A percentile compares a stretch with the other conserved stretches of the same genome.
Conservation (phyloP, 2,888 invertebrate genomes). For the Helleia helle region DNA sequence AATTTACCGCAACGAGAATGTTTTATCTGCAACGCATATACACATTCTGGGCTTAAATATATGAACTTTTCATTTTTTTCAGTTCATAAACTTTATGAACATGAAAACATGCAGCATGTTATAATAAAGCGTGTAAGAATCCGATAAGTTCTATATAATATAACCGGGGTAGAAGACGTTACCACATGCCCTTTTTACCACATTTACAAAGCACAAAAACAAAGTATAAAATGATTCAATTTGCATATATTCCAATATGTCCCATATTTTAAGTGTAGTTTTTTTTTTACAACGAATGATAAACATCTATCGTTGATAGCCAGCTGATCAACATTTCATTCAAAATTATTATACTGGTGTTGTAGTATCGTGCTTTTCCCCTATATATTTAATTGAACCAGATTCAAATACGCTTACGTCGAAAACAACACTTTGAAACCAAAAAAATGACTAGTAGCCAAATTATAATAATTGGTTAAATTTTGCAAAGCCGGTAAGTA, state of each 20-base stretch:
- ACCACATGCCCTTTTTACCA: no score
- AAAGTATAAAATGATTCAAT: no score
- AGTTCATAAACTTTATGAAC: background rate
- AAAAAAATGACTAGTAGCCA: conserved; percentile 5
- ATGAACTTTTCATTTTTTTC: conserved; percentile 8
- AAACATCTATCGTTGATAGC: no score
- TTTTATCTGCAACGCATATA: conserved; percentile 56
- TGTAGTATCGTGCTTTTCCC: no score
- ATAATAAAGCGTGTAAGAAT: conserved; percentile 3
- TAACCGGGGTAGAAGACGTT: no score
- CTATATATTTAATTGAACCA: background rate
- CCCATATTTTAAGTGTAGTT: no score
- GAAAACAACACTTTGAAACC: conserved; percentile 21
- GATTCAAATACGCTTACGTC: conserved; percentile 6
- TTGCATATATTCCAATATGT: no score
- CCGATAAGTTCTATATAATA: no score
- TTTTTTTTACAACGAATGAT: no score
- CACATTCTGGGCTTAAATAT: conserved; percentile 13
- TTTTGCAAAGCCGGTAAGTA: conserved; percentile 5
- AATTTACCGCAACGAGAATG: conserved; percentile 61
- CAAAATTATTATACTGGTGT: no score
- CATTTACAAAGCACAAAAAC: no score
- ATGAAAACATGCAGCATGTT: conserved; percentile 4
- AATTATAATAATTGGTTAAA: conserved; percentile 4
- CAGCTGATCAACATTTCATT: no score